Base-by-base conservation (phyloP, 2,113 vertebrate species). In the Paratilapia polleni region DNA sequence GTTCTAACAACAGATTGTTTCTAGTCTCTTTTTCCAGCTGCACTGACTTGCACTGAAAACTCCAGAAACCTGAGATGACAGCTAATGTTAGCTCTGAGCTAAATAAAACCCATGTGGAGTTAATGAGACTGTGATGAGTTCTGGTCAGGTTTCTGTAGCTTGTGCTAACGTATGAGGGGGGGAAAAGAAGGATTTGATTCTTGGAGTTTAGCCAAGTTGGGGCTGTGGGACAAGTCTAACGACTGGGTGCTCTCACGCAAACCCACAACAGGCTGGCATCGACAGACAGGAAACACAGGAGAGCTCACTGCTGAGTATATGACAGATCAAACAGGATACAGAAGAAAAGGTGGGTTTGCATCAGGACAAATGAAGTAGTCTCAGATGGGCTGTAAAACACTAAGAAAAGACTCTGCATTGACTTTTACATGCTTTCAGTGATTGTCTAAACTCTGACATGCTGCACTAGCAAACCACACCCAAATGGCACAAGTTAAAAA, bases 181-280 rank as follows among this genome's bases (percentile, higher is more conserved):
- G 4, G 8, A 59, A 58, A 58, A 81, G 74, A 26, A 28, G 61
- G 59, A 86, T 86, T 82, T 81, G 60, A 54, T 60, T 52, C 31
- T 66, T 92, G 89, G 82, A 93, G 60, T 2, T 4, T 12, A 13
- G 90, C 79, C 82, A 88, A 87, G 76, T 12, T 87, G 89, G 57
- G 88, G 87, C 82, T 87, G 75, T 49, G 78, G 82, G 86, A 85
- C 60, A 24, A 19, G 74, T 22, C 73, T 60, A 75, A 17, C 8
- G 24, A 88, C 24, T 24, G 36, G 41, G n/a, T 11, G 78, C 83
- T 89, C 84, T 89, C 89, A 92, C 77, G 84, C 88, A 2, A 77
- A 31, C 20, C 43, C 31, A 58, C 57, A 81, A 31, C 22, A 54
- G n/a, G 76, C 68, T 6, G 88, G 77, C 82, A 89, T 24, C 4